Evolutionary conservation across 2,888 invertebrate genomes (phyloP), one percentile per base, ranked within the genome.

Genomic region (Cordylochernes scorpioides): DNA sequence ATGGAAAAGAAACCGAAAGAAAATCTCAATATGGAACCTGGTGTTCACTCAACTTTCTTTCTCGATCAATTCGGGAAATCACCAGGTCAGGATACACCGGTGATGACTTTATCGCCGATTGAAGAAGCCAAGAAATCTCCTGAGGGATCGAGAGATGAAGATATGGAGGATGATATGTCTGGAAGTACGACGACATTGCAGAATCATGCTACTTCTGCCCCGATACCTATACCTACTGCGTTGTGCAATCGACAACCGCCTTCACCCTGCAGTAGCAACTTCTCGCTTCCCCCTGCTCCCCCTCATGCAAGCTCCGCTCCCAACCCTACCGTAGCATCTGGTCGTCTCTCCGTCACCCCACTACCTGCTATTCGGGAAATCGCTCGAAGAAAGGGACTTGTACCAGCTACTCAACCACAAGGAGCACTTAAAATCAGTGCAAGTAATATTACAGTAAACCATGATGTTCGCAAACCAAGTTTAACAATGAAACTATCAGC

Each of bases 11-110:
- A 80, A 47, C 59, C 73, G 60, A 82, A 82, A 59, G 70, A 77
- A 64, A 78, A 80, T 17, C 60, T 82, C 39, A 84, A 84, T 56
- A 67, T 77, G 38, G 84, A 84, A 58, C 82, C 84, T 4, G 84
- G 84, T 29, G 84, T 82, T 27, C 84, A 84, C 54, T 84, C 80
- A 17, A 78, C 75, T 48, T 64, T 84, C 46, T 75, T 78, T 54
- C 59, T 84, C 49, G 82, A 82, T 52, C 67, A 73, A 51, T 58
- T 72, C 46, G 71, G 42, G 2, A 40, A 41, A 16, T 31, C 68
- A 28, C 71, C 53, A 47, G 34, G 38, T 59, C 73, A 60, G 10
- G 68, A 59, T 52, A 72, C 62, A 51, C 71, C 65, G 35, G 74
- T 74, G 44, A 69, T 77, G 30, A 74, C 77, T 1, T 58, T 84